These are phyloP conservation scores for Zosterops japonicus DNA, from an alignment of 2,113 vertebrate species.

Conservation along the genomic window DNA sequence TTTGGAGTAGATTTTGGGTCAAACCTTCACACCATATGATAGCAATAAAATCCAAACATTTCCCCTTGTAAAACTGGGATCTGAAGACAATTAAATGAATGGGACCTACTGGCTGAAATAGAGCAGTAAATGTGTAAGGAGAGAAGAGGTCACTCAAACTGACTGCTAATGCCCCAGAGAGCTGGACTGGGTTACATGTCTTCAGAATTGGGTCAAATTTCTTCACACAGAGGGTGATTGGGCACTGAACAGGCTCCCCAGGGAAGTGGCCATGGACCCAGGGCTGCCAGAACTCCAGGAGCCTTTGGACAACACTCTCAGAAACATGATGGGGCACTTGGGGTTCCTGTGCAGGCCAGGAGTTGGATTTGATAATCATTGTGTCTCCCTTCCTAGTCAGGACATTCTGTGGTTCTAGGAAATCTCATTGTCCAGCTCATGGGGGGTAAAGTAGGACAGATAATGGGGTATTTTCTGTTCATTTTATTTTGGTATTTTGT, in stretches of 20 bases:
- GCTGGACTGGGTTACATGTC: neutral
- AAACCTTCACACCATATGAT: neutral
- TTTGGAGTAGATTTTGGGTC: neutral
- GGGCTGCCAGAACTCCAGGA: neutral
- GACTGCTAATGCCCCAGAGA: neutral
- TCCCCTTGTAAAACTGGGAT: neutral
- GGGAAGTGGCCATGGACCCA: neutral
- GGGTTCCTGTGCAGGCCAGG: neutral
- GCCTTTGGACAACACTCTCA: neutral
- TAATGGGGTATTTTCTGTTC: neutral
- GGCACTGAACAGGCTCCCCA: neutral
- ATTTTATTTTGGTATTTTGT: neutral
- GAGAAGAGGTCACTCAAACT: neutral
- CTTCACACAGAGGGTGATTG: neutral
- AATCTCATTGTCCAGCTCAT: neutral
- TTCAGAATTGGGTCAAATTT: neutral
- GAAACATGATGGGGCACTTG: neutral
- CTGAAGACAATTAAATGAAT: neutral
- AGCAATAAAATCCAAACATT: neutral
- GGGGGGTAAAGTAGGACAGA: neutral
- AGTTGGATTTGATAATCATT: rapidly evolving
- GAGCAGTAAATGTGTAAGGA: neutral
- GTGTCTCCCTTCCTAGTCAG: neutral
- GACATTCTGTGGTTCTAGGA: neutral
- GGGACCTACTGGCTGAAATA: neutral